Evolutionary conservation across 2,797 vertebrate genomes (phyloP).

Genomic region (Acropternis orthonyx): DNA sequence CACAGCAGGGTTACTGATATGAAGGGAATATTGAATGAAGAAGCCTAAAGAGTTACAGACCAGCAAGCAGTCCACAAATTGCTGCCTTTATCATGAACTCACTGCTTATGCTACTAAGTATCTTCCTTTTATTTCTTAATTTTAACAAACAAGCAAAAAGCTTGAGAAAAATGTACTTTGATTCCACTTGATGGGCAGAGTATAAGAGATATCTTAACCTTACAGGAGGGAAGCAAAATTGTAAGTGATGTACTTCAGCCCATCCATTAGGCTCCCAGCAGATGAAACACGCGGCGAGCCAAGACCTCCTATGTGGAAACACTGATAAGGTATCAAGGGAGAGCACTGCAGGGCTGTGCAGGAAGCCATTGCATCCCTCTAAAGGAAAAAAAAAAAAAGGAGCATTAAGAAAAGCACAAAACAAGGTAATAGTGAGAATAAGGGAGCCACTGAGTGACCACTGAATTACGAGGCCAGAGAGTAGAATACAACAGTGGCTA

Average conservation of each 20-base stretch:
- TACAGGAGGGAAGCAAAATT: neutral
- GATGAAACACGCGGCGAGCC: neutral
- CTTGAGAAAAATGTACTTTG: neutral
- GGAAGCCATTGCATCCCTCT: neutral
- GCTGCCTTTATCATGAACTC: neutral
- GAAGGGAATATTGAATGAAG: neutral
- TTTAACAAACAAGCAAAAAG: neutral
- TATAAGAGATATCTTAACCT: neutral
- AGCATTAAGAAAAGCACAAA: neutral
- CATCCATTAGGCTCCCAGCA: neutral
- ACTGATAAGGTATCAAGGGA: neutral
- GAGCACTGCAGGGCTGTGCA: neutral
- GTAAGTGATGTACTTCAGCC: neutral
- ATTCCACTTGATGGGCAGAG: neutral
- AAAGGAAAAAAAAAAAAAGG: neutral
- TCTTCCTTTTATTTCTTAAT: neutral
- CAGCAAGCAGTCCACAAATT: rapidly evolving
- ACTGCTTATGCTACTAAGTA: neutral
- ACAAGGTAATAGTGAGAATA: neutral
- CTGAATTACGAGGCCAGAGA: neutral
- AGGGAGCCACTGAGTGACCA: neutral
- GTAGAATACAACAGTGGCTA: neutral
- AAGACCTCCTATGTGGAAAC: neutral
- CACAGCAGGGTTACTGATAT: rapidly evolving
- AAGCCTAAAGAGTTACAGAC: neutral